Evolutionary conservation across 2,113 vertebrate species (phyloP).

Genomic region (Balaeniceps rex): DNA sequence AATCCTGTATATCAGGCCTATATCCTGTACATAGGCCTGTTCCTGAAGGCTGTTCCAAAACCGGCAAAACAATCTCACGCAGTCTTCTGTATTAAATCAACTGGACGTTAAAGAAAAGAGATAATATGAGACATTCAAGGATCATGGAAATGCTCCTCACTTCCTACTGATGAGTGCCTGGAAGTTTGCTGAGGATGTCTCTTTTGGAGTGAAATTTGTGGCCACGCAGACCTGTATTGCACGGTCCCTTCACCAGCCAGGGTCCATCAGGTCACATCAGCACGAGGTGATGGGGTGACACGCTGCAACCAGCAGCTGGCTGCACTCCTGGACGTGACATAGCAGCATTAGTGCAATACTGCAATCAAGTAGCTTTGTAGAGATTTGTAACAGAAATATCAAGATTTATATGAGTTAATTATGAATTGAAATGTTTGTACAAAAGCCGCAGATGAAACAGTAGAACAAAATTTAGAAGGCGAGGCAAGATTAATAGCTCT

Average conservation of each 20-base stretch:
- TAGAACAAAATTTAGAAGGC: background rate
- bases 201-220: background rate
- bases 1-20: background rate
- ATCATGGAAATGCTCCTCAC: background rate
- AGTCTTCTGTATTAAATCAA: background rate
- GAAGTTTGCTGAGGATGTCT: background rate
- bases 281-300: background rate
- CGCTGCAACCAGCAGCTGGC: background rate
- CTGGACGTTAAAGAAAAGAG: background rate
- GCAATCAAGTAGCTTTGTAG: background rate
- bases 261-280: background rate
- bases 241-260: background rate
- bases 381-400: background rate
- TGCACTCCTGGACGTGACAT: background rate
- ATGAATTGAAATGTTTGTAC: background rate
- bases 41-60: background rate
- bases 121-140: background rate
- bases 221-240: background rate
- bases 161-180: background rate
- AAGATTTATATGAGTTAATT: background rate
- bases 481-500: background rate
- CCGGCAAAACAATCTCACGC: accelerated
- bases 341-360: background rate
- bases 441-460: background rate
- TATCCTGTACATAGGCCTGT: background rate